phyloP scores from a whole-genome alignment of 2,113 vertebrate genomes.

The Pseudorectes ferrugineus region DNA sequence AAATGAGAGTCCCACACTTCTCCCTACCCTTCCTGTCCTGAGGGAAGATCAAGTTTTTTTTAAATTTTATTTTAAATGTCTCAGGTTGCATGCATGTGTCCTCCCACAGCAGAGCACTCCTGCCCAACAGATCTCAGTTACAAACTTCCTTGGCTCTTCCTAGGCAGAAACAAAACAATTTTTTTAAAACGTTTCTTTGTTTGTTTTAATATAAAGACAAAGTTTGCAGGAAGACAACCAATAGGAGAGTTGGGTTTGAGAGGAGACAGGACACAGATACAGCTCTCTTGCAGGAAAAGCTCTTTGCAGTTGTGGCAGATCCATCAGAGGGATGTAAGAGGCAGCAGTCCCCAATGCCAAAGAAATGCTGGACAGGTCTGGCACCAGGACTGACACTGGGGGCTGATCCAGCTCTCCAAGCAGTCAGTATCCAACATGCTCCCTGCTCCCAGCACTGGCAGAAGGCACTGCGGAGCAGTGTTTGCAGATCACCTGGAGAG shows the following conservation, averaged over 20 bases:
- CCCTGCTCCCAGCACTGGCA: neutral
- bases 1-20: fast-evolving
- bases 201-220: neutral
- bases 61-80: neutral
- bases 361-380: neutral
- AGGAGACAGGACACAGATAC: neutral
- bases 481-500: neutral
- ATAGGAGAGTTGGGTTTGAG: neutral
- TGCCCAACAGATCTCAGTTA: neutral
- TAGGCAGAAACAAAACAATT: neutral
- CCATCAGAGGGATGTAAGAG: fast-evolving
- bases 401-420: neutral
- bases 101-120: neutral
- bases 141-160: neutral
- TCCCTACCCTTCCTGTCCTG: neutral
- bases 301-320: neutral
- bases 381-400: neutral
- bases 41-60: fast-evolving
- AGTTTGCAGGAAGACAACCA: neutral
- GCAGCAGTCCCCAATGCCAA: neutral
- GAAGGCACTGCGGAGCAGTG: neutral
- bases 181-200: neutral
- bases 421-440: neutral
- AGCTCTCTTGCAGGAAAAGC: neutral
- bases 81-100: neutral